These are phyloP conservation scores for Myanophis thanlyinensis DNA, from an alignment of 2,113 vertebrate genomes.

Conservation along the genomic window DNA sequence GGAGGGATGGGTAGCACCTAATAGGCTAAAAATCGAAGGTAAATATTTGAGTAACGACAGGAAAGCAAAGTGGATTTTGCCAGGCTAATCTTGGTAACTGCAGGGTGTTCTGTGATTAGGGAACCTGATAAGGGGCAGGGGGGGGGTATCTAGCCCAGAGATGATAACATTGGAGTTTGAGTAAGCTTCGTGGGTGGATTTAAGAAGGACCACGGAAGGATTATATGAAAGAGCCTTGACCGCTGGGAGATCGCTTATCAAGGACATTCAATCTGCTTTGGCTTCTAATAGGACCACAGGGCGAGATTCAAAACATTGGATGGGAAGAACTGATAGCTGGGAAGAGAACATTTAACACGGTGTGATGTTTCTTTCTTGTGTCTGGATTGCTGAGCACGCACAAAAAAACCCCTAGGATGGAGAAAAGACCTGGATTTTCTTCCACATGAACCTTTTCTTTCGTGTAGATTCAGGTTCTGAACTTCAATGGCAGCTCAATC, in stretches of 20 bases:
- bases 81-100: conserved; percentile 44
- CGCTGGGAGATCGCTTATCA: not conserved
- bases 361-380: not conserved
- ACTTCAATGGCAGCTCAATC: not conserved
- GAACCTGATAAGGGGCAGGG: not conserved
- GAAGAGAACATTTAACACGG: too few relatives aligned
- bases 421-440: not conserved
- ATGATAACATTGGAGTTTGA: not conserved
- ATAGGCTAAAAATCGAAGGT: conserved; percentile 33
- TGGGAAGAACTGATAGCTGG: not conserved
- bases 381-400: not conserved
- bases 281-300: not conserved
- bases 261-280: not conserved
- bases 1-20: conserved; percentile 39
- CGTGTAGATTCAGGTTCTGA: not conserved
- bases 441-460: too few relatives aligned
- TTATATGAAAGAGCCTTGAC: not conserved
- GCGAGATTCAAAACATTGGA: not conserved
- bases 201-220: not conserved
- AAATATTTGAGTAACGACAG: conserved; percentile 67
- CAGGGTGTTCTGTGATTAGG: conserved; percentile 35
- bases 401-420: not conserved
- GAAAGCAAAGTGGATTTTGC: conserved; percentile 14
- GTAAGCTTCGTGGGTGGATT: not conserved
- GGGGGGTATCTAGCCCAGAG: not conserved